Conservation (phyloP, 2,113 vertebrate species). For the Otus sunia region DNA sequence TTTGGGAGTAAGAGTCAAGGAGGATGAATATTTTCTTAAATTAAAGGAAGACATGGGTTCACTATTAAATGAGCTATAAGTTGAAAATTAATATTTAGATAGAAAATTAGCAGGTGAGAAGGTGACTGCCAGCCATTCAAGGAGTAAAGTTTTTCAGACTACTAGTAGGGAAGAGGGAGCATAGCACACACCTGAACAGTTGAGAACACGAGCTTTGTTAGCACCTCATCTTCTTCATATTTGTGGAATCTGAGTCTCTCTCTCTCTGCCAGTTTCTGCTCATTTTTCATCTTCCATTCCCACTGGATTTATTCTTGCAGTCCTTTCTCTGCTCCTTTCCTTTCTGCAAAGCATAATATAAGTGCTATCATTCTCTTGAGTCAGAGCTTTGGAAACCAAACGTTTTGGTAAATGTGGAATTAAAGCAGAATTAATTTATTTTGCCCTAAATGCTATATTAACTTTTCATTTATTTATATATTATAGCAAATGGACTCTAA, state of each 20-base stretch:
- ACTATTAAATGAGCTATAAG: background rate
- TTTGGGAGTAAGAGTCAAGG: background rate
- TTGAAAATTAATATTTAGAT: background rate
- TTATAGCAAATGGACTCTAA: slow-evolving; percentile 3
- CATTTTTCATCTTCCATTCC: background rate
- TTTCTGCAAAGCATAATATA: background rate
- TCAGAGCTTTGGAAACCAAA: background rate
- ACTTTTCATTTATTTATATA: background rate
- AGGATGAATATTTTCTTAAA: background rate
- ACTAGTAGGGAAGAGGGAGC: background rate
- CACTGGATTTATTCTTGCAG: background rate
- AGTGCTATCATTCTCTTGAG: accelerated
- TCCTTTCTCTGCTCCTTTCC: background rate
- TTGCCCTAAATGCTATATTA: background rate
- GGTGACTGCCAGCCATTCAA: background rate
- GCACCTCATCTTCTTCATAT: accelerated
- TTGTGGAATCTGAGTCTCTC: background rate
- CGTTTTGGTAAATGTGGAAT: background rate
- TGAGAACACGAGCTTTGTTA: background rate
- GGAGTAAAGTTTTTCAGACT: background rate
- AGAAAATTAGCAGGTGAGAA: background rate
- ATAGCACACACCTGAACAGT: accelerated
- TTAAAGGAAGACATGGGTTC: background rate
- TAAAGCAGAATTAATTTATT: background rate
- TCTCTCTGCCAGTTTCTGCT: background rate